These are phyloP conservation scores for Aurelia sp. DNA, from an alignment of 30 jellyfish, hydroid and myxozoan genomes.

Conservation along the genomic window DNA sequence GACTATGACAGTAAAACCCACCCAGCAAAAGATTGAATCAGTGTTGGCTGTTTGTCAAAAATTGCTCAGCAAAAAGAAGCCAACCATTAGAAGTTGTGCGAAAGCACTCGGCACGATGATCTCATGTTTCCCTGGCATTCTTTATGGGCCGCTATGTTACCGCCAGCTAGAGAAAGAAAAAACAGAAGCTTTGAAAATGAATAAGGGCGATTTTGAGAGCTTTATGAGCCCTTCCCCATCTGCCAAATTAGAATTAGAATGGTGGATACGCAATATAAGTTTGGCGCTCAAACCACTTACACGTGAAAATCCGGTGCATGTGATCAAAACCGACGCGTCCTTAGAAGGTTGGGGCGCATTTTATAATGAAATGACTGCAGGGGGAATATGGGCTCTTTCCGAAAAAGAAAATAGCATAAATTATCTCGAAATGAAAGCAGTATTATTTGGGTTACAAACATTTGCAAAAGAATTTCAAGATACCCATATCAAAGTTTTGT, in stretches of 20 bases:
- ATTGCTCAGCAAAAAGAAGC: background rate
- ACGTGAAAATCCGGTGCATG: background rate
- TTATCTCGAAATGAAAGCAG: slow-evolving; percentile 24
- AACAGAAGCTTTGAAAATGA: background rate
- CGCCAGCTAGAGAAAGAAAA: background rate
- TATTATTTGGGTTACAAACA: slow-evolving; percentile 4
- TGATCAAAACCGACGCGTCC: slow-evolving; percentile 27
- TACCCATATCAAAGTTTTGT: slow-evolving; percentile 6
- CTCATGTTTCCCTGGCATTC: background rate
- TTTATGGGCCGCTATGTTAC: background rate
- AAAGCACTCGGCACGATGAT: background rate
- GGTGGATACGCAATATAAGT: slow-evolving; percentile 18
- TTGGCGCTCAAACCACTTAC: background rate
- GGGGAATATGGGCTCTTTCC: background rate
- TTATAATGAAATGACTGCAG: background rate
- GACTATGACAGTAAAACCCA: background rate
- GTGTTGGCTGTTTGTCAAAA: background rate
- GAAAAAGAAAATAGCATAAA: slow-evolving; percentile 1
- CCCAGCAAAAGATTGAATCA: background rate
- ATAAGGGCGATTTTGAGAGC: too few relatives aligned
- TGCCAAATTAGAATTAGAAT: background rate
- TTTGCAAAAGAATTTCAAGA: background rate
- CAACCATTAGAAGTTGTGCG: background rate
- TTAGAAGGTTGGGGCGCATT: slow-evolving; percentile 29
- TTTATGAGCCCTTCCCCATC: too few relatives aligned